A percentile compares a stretch with the other conserved stretches of the same genome.
Evolutionary conservation across 2,888 invertebrate species (phyloP).

Genomic region (Ectemnius cavifrons): DNA sequence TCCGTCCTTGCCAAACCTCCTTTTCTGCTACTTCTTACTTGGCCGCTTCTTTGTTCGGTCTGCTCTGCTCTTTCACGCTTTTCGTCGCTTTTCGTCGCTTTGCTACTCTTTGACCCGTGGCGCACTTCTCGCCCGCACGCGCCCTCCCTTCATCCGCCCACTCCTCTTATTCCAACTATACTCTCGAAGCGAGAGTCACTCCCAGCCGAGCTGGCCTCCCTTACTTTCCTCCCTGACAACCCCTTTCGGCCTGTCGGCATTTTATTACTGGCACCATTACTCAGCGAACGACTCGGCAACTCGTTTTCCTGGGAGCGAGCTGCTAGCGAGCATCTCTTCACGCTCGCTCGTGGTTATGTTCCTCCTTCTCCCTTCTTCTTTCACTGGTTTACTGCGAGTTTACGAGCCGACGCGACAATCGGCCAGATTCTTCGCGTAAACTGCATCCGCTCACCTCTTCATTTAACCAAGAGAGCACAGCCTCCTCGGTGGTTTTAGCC

Average conservation of each 20-base stretch:
- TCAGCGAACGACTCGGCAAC: constrained; percentile 43
- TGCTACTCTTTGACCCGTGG: neutral
- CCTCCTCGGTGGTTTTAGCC: neutral
- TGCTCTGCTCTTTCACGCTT: constrained; percentile 4
- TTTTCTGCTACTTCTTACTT: constrained; percentile 12
- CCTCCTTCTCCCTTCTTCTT: constrained; percentile 9
- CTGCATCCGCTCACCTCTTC: neutral
- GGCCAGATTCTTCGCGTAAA: constrained; percentile 20
- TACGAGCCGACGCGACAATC: constrained; percentile 60
- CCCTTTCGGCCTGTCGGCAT: constrained; percentile 50
- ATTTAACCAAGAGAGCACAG: neutral
- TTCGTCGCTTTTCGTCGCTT: constrained; percentile 1
- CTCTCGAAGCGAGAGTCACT: constrained; percentile 44
- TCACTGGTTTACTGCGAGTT: constrained; percentile 62
- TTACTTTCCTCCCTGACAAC: constrained; percentile 28
- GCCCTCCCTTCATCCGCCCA: constrained; percentile 12
- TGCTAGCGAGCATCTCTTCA: constrained; percentile 1
- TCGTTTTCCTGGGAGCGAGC: constrained; percentile 1
- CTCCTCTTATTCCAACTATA: constrained; percentile 15
- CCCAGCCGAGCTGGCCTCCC: constrained; percentile 38
- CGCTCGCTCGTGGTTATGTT: neutral
- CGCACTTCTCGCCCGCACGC: constrained; percentile 16
- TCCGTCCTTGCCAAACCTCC: constrained; percentile 11
- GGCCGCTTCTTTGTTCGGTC: constrained; percentile 12
- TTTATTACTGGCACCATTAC: constrained; percentile 67